Percentiles rank a stretch among this genome's conserved stretches.
Conservation (phyloP, 2,888 invertebrate species). For the Archips crataeganus region DNA sequence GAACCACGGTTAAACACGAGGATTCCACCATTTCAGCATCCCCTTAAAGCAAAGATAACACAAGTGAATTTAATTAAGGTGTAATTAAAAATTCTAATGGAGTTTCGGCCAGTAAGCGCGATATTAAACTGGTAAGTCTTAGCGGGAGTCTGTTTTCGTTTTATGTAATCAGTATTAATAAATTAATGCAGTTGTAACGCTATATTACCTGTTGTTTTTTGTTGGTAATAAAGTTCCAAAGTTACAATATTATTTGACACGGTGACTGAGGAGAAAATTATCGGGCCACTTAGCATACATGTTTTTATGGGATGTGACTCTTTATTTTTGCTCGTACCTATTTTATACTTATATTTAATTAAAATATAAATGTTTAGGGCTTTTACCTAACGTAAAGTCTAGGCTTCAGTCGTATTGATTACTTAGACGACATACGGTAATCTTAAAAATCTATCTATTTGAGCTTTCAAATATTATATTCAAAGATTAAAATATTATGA, state of each 20-base stretch:
- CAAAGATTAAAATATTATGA: too few relatives aligned
- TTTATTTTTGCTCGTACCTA: too few relatives aligned
- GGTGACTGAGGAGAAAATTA: too few relatives aligned
- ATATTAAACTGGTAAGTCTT: conserved; percentile 41
- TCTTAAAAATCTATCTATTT: too few relatives aligned
- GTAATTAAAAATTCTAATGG: conserved; percentile 45
- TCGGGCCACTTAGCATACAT: too few relatives aligned
- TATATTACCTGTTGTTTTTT: background rate
- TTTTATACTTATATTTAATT: too few relatives aligned
- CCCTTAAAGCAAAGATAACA: conserved; percentile 32
- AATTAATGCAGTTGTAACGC: background rate
- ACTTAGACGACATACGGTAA: too few relatives aligned
- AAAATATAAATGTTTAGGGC: too few relatives aligned
- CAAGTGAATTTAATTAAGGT: conserved; percentile 42
- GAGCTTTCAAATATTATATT: too few relatives aligned
- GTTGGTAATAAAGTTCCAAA: background rate
- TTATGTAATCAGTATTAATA: conserved; percentile 1
- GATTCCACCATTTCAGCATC: conserved; percentile 35
- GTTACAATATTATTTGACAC: background rate
- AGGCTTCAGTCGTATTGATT: too few relatives aligned
- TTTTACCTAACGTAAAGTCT: too few relatives aligned
- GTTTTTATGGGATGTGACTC: too few relatives aligned
- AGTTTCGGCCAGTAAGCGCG: conserved; percentile 27
- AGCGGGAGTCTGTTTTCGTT: conserved; percentile 21
- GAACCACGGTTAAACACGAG: conserved; percentile 4